Base-by-base conservation (phyloP, 2,797 vertebrate species). In the Rhabdomys pumilio region DNA sequence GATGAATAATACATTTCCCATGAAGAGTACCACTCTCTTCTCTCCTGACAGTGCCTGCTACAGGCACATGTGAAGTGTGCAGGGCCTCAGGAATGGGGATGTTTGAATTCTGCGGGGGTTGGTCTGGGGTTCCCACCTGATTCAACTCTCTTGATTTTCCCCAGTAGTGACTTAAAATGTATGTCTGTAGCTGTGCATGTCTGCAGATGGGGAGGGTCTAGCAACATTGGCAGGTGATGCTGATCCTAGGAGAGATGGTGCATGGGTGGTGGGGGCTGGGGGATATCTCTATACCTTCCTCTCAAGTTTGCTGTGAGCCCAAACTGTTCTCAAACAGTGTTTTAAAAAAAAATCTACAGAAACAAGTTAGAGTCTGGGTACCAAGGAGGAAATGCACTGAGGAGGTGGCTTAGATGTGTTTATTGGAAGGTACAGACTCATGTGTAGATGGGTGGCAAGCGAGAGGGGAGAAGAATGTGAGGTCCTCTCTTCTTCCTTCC, bases 401-500 rank as follows among this genome's bases (percentile, higher is more conserved):
- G 41, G 6, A 26, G 2, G 10, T 1, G 0, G 15, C 2, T 47
- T 15, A 2, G 53, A 6, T 1, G 67, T 38, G n/a, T 75, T 63
- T 34, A 0, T 9, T 0, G 19, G 65, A 81, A 77, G 85, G 8
- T 63, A 1, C 13, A 2, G 0, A 5, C 31, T 41, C 19, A 34
- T 73, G 0, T 14, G 24, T 8, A 41, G 73, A 53, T 34, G 77
- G 75, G 3, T 0, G 41, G 11, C 0, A 0, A 24, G 53, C 2
- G 1, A 17, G 4, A 0, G 15, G 53, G 81, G 19, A 2, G 1
- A 44, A 24, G 5, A 59, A 12, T 38, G 3, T 3, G 31, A 31
- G 8, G 0, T 19, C 77, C 15, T 53, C 57, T 19, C 0, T 4
- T 10, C 17, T 4, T 15, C 29, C 53, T 15, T 26, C 47, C 65